A percentile compares a stretch with the other conserved stretches of the same genome.
These are phyloP conservation scores for Talpa occidentalis DNA, from an alignment of 2,113 vertebrate genomes.

Conservation along the genomic window DNA sequence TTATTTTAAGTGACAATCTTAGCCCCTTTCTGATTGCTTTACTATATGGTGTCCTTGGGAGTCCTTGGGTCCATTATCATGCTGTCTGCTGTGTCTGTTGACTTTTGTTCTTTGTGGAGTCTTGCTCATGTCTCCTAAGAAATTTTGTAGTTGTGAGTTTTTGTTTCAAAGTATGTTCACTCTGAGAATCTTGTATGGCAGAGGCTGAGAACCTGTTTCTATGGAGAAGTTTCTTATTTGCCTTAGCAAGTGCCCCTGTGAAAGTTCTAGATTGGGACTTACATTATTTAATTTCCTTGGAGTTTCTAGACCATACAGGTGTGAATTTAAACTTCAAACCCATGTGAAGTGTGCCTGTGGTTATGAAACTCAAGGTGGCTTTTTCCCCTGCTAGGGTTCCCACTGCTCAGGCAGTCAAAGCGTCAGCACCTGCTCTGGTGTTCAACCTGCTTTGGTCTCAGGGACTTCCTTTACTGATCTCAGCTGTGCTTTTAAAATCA, in stretches of 20 bases:
- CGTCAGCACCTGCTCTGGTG: not conserved
- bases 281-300: not conserved
- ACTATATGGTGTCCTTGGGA: not conserved
- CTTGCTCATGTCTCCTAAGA: not conserved
- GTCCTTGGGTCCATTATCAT: no score
- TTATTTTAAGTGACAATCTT: not conserved
- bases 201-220: not conserved
- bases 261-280: not conserved
- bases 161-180: not conserved
- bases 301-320: not conserved
- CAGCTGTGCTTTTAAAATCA: not conserved
- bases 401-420: not conserved
- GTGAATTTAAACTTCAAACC: not conserved
- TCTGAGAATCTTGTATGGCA: not conserved
- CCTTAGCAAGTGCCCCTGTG: not conserved
- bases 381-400: not conserved
- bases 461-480: constrained; percentile 26
- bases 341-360: not conserved
- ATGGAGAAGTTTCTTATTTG: not conserved
- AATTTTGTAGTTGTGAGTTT: not conserved
- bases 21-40: not conserved
- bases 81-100: not conserved
- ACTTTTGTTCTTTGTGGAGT: not conserved
- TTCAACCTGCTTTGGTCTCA: not conserved
- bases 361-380: not conserved